Conservation (phyloP, 1,140 invertebrate species). For the Dinoponera quadriceps region DNA sequence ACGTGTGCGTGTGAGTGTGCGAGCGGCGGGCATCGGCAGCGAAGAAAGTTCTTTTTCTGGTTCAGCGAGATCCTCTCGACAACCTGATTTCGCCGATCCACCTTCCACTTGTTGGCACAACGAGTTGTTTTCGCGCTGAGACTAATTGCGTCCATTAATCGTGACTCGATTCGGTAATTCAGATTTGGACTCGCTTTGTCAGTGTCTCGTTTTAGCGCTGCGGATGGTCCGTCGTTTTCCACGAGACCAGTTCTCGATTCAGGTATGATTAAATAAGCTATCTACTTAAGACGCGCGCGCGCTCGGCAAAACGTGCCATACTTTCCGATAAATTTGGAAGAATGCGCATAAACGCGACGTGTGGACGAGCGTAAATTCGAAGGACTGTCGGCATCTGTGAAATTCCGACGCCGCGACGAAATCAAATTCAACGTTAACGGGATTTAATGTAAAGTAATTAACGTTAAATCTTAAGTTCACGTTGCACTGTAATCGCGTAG, state of each 20-base stretch:
- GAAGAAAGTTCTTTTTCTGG: slow-evolving; percentile 70
- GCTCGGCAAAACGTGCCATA: background rate
- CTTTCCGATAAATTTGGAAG: background rate
- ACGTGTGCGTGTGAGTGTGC: background rate
- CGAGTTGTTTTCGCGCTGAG: slow-evolving; percentile 63
- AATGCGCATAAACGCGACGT: background rate
- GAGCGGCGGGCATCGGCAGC: background rate
- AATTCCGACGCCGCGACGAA: background rate
- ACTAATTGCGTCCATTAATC: slow-evolving; percentile 75
- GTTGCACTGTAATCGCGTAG: background rate
- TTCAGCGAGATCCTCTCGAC: slow-evolving; percentile 51
- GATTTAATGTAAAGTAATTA: background rate
- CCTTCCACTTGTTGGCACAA: slow-evolving; percentile 45
- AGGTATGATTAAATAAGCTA: slow-evolving; percentile 13
- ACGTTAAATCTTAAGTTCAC: background rate
- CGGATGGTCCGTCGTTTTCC: slow-evolving; percentile 55
- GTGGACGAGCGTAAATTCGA: background rate
- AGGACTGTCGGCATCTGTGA: background rate
- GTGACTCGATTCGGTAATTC: slow-evolving; percentile 74
- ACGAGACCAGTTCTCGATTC: slow-evolving; percentile 18
- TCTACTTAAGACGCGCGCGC: background rate
- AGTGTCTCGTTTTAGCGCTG: slow-evolving; percentile 61
- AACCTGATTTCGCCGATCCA: slow-evolving; percentile 67
- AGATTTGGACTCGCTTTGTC: slow-evolving; percentile 69
- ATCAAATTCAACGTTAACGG: background rate